Evolutionary conservation across 2,888 invertebrate genomes (phyloP), one percentile per base, ranked within the genome.

Genomic region (Nomada flava): DNA sequence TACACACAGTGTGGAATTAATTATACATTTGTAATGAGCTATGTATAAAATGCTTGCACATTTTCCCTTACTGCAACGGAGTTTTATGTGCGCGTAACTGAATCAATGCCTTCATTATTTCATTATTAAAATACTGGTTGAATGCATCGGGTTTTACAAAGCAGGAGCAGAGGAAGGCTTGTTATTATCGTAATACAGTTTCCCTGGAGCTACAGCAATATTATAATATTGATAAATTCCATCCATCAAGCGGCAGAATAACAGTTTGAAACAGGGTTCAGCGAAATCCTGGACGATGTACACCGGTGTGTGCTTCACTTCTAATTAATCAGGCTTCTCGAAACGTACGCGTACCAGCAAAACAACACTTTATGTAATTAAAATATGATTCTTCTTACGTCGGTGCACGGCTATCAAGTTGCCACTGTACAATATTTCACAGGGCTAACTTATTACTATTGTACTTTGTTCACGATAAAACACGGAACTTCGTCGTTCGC

Each of bases 291-390:
- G 23, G 44, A 20, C 18, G 20, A 42, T 20, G 20, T 0, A 13
- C 23, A 29, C 11, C 36, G 7, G 15, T 18, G 15, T 47, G 47
- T 9, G 29, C n/a, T 52, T 52, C 36, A 0, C 23, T 18, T 57
- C 44, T 36, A 36, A 70, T 70, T 70, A 70, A 60, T 70, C 44
- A 29, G 29, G 20, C 47, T 20, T 29, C 7, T n/a, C 47, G 20
- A n/a, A 44, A 70, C 5, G 0, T 10, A 20, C 53, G 26, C 10
- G 1, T 15, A 15, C 57, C 57, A n/a, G 29, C 67, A 18, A 23
- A 47, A 59, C 59, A 59, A 15, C 47, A 15, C 70, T 60, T 20
- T 29, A 44, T 59, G 44, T 70, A 59, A 70, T 70, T 70, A 70
- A 70, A 70, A 60, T 4, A 20, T 59, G 59, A 29, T 60, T 60